These are phyloP conservation scores for Oopsacas minuta DNA, from an alignment of 37 sponge, comb jelly and placozoan species.

Conservation along the genomic window DNA sequence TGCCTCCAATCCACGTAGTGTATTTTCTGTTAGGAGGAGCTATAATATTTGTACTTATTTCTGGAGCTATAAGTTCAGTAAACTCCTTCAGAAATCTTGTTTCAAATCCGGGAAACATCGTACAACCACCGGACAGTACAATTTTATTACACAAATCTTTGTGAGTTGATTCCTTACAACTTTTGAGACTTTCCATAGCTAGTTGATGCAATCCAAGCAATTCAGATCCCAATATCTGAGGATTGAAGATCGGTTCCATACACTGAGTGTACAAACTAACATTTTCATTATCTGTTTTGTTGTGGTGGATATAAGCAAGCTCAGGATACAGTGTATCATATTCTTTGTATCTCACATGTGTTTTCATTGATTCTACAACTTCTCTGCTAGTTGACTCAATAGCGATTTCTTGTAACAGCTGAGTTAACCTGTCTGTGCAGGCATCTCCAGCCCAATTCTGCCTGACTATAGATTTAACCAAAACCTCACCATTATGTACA, in stretches of 20 bases:
- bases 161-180: not conserved
- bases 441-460: not conserved
- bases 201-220: not conserved
- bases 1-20: slow-evolving; percentile 1
- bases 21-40: not conserved
- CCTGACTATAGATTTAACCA: not conserved
- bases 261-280: not conserved
- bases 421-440: not conserved
- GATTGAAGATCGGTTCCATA: not conserved
- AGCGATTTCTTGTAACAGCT: not conserved
- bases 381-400: not conserved
- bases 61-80: not conserved
- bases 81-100: not conserved
- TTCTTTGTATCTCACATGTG: not conserved
- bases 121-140: not conserved
- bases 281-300: not conserved
- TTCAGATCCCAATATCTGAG: not conserved
- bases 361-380: not conserved
- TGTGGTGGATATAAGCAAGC: not conserved
- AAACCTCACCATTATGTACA: not conserved
- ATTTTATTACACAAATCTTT: not conserved
- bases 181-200: not conserved
- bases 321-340: not conserved
- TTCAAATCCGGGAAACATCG: not conserved
- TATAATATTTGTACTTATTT: not conserved